Base-by-base conservation (phyloP, 64 coral and sea anemone genomes). In the Actinia equina region DNA sequence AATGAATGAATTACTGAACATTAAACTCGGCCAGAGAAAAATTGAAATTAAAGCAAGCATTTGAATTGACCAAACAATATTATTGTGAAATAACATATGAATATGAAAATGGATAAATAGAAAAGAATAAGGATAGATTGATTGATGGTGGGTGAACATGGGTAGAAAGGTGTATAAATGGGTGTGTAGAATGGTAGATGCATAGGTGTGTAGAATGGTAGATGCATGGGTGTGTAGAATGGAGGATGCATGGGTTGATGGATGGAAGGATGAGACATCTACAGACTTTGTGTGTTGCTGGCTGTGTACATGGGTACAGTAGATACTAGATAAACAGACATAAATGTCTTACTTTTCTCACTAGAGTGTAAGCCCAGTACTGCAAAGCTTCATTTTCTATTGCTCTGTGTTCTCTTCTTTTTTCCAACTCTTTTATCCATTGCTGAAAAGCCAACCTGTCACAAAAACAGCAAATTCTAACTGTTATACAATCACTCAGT, bases 331-430 rank as follows among this genome's bases (percentile, higher is more conserved):
- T 14, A 12, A 57, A 14, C 52, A 57, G 55, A 57, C 2, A 13
- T 0, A 57, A 7, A 57, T 14, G 2, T 74, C 26, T 30, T 77
- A 93, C 92, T 80, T 93, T 93, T 60, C 3, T 25, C 43, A 93
- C 52, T 27, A 93, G 59, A 81, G 55, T 86, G 23, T 45, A 44
- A 52, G 87, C 92, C 92, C 92, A 93, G 58, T 89, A 89, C 44
- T 89, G 87, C 7, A 93, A 59, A 27, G 92, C 92, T 86, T 80
- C 55, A 0, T 74, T n/a, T 44, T 93, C 87, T 82, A 89, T 86
- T 49, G 61, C 20, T 22, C 43, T 25, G 25, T 89, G 71, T 20
- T 93, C 76, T 71, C 77, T 44, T 84, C 37, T 79, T 17, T 86
- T 82, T 27, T 58, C 49, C 17, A 89, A 56, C 67, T 79, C 71